Evolutionary conservation across 1,140 invertebrate species (phyloP), one percentile per base, ranked within the genome.

Genomic region (Brachionus rotundiformis): DNA sequence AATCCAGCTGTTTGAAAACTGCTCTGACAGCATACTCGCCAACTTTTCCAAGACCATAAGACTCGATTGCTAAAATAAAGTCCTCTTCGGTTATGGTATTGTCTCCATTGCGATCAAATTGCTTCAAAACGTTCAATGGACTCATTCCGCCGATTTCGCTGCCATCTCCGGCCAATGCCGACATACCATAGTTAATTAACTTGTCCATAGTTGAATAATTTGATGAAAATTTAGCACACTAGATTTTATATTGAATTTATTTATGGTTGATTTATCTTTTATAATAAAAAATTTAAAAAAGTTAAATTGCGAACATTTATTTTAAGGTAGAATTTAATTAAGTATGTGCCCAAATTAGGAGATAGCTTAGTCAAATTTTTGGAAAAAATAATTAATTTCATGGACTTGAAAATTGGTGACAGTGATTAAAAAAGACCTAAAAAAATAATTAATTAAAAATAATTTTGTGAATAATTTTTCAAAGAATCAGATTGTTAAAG

Each of bases 91-190:
- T 79, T 11, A 79, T 79, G 3, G 0, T 16, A 1, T 25, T 25
- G 41, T 79, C 76, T 29, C 76, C 76, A 79, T 54, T 79, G 11
- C 76, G 44, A 39, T 79, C 76, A 25, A 79, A 79, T 79, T 79
- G 76, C 54, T 54, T 63, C 7, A 79, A 63, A 33, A 79, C 19
- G 33, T 77, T 77, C 27, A 77, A 77, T 49, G 63, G 63, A 36
- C 63, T 68, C 63, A 68, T 68, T 3, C 63, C 63, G 36, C 63
- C 63, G 6, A 36, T 33, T 16, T 68, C 33, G 16, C 63, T 68
- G 3, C 63, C 63, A 16, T 68, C 19, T 68, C 63, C 63, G 3
- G 63, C 36, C 63, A 68, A 33, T 19, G 63, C 33, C 16, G 29
- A 36, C 29, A 68, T 36, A 3, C 63, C 63, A 68, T 39, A 68